A percentile compares a stretch with the other conserved stretches of the same genome.
Evolutionary conservation across 2,888 invertebrate genomes (phyloP).

Genomic region (Drosophila atripex): DNA sequence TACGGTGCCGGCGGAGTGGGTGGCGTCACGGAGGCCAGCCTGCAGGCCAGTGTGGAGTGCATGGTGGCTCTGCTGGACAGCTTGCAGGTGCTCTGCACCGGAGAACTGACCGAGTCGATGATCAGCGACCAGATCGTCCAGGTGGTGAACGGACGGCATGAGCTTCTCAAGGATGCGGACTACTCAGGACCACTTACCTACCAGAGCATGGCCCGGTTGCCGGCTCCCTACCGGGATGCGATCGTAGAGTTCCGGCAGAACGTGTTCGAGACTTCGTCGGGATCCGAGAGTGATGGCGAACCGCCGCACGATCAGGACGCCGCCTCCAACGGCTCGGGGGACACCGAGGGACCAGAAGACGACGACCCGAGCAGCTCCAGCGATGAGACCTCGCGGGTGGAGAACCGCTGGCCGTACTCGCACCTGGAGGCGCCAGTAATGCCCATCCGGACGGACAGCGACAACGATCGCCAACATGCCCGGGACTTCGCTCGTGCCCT

Average conservation of each 20-base stretch:
- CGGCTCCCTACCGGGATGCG: constrained; percentile 91
- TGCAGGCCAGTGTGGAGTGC: constrained; percentile 92
- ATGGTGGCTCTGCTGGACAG: constrained; percentile 93
- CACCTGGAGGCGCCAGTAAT: constrained; percentile 83
- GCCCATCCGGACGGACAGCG: constrained; percentile 86
- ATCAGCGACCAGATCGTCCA: constrained; percentile 85
- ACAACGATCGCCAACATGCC: constrained; percentile 94
- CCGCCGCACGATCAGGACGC: constrained; percentile 88
- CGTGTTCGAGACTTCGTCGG: constrained; percentile 86
- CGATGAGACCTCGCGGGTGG: constrained; percentile 83
- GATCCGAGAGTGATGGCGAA: constrained; percentile 88
- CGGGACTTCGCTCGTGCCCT: constrained; percentile 92
- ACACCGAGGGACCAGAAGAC: constrained; percentile 89
- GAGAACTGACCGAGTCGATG: constrained; percentile 87
- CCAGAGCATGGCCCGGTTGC: constrained; percentile 92
- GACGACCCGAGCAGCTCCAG: constrained; percentile 85
- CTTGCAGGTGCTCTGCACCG: constrained; percentile 92
- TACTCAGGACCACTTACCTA: constrained; percentile 94
- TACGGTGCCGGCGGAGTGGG: constrained; percentile 86
- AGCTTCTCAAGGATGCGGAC: constrained; percentile 89
- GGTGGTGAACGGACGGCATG: constrained; percentile 88
- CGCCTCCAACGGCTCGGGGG: constrained; percentile 90
- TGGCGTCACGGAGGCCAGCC: constrained; percentile 89
- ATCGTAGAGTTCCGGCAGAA: constrained; percentile 88
- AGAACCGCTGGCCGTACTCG: constrained; percentile 84